Evolutionary conservation across 2,888 invertebrate genomes (phyloP), one percentile per base, ranked within the genome.

Genomic region (Drosophila demipolita): DNA sequence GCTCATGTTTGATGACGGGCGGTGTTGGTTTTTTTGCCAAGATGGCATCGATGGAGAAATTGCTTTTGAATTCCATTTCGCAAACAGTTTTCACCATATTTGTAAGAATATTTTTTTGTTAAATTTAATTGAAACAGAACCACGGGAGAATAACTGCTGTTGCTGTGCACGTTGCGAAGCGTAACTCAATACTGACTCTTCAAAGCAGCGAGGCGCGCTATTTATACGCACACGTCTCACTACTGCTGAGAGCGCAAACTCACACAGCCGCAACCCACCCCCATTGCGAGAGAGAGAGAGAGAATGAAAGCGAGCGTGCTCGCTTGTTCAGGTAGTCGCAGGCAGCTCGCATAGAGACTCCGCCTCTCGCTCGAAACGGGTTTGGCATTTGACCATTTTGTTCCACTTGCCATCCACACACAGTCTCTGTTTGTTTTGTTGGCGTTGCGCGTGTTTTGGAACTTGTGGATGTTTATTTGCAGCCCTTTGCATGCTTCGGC

Each of bases 41-140:
- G 80, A 97, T 95, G 89, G 96, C 96, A 90, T 96, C 96, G 91
- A 97, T 97, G 90, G 96, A 96, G 94, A 97, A 97, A 92, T 95
- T 96, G 91, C 96, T 96, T 94, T 95, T 95, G 78, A 92, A 91
- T 77, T 92, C 92, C 89, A 92, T 91, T 77, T 91, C 86, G 66
- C 84, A 87, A 74, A 91, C 90, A 85, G 87, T 91, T 89, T 91
- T 91, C 64, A 92, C 92, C 92, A 92, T 92, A 80, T 73, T 91
- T 58, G 29, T 20, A 66, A 54, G 12, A 66, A 63, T 66, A n/a
- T 58, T 65, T 40, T 33, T 20, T 32, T 63, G 67, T 68, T 45
- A 49, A 57, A 63, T 49, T 17, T 33, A 38, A 58, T 20, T 36
- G 33, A 48, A 52, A 15, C 57, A 75, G 75, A 74, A 63, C 75